phyloP scores from a whole-genome alignment of 1,140 invertebrate genomes.

The Pseudomyrmex dendroicus region DNA sequence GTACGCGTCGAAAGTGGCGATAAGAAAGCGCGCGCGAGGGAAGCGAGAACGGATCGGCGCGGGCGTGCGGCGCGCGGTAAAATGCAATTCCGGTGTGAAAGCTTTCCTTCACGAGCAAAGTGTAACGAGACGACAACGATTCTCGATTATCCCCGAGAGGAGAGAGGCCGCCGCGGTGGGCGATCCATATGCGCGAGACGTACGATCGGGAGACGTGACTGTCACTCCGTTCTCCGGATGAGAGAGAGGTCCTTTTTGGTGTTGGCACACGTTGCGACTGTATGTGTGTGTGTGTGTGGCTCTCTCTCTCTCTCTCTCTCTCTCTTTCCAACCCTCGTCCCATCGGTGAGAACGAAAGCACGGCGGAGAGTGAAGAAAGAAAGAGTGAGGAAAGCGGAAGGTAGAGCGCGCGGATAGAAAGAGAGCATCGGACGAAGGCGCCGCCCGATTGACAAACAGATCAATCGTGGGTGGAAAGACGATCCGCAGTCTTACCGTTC shows the following conservation, averaged over 20 bases:
- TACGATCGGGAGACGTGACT: slow-evolving; percentile 67
- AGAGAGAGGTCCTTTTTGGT: slow-evolving; percentile 59
- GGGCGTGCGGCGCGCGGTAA: slow-evolving; percentile 47
- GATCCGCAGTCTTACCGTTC: slow-evolving; percentile 56
- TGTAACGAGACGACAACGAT: slow-evolving; percentile 73
- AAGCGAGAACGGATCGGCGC: slow-evolving; percentile 30
- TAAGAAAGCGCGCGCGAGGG: slow-evolving; percentile 7
- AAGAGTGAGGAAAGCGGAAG: slow-evolving; percentile 2
- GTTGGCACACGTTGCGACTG: neutral
- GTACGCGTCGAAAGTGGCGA: neutral
- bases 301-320: too few relatives aligned
- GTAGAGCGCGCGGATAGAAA: neutral
- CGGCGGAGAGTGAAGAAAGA: neutral
- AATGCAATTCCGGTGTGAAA: slow-evolving; percentile 60
- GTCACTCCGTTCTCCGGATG: slow-evolving; percentile 49
- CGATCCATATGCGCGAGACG: slow-evolving; percentile 70
- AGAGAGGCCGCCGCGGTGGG: slow-evolving; percentile 8
- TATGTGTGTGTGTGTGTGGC: too few relatives aligned
- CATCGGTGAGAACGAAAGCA: slow-evolving; percentile 47
- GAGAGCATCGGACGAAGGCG: slow-evolving; percentile 41
- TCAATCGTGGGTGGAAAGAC: slow-evolving; percentile 68
- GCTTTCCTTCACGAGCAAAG: slow-evolving; percentile 19
- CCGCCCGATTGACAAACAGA: slow-evolving; percentile 72
- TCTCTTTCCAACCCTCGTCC: slow-evolving; percentile 3
- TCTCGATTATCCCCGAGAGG: slow-evolving; percentile 70